Evolutionary conservation across 2,113 vertebrate genomes (phyloP).

Genomic region (Carassius gibelio): DNA sequence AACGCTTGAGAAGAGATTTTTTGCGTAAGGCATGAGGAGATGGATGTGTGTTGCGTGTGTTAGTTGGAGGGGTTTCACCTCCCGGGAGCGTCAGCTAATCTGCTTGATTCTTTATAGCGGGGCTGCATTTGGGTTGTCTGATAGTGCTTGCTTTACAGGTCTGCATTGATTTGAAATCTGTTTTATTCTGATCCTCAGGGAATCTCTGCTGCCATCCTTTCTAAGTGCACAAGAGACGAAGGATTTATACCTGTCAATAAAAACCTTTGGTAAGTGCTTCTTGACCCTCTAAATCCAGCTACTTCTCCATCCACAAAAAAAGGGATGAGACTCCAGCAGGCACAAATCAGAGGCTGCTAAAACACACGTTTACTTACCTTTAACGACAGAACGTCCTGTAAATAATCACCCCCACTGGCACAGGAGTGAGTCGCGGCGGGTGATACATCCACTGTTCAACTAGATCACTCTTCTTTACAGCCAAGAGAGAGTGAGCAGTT

Average conservation of each 20-base stretch:
- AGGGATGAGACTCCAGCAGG: conserved; percentile 73
- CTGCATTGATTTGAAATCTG: conserved; percentile 74
- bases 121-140: conserved; percentile 63
- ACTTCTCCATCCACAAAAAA: conserved; percentile 71
- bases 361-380: conserved; percentile 78
- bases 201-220: conserved; percentile 74
- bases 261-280: conserved; percentile 81
- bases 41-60: background rate
- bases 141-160: conserved; percentile 69
- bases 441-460: conserved; percentile 64
- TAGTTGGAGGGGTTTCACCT: conserved; percentile 22
- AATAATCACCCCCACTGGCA: conserved; percentile 73
- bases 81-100: conserved; percentile 60
- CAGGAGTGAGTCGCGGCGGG: conserved; percentile 65
- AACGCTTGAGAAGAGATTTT: background rate
- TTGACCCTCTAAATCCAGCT: conserved; percentile 76
- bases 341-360: conserved; percentile 79
- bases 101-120: conserved; percentile 62
- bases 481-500: conserved; percentile 59
- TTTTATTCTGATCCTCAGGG: conserved; percentile 76
- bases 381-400: conserved; percentile 71
- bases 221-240: conserved; percentile 74
- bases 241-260: conserved; percentile 81
- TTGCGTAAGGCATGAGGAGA: background rate
- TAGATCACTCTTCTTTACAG: conserved; percentile 70